Conservation (phyloP, 1,140 invertebrate genomes). For the Drosophila serrata region DNA sequence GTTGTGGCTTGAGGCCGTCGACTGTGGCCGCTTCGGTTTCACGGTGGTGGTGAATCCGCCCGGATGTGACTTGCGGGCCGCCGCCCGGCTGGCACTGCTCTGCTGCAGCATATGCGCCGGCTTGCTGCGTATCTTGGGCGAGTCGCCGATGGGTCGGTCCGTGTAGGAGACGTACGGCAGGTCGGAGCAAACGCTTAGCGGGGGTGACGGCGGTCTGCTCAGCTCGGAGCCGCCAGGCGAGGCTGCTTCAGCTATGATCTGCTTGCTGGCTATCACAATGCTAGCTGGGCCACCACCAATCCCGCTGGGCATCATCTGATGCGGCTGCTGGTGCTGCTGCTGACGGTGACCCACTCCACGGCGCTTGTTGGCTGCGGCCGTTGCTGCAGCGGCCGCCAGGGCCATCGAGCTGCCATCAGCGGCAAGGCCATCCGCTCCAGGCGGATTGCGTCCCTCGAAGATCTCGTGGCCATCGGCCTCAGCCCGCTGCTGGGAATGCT, state of each 20-base stretch:
- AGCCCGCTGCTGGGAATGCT: constrained; percentile 79
- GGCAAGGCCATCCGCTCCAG: constrained; percentile 5
- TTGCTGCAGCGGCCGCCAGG: constrained; percentile 55
- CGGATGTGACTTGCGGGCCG: constrained; percentile 64
- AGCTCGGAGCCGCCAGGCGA: constrained; percentile 75
- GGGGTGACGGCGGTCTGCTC: constrained; percentile 89
- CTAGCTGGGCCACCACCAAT: constrained; percentile 51
- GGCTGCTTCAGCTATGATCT: constrained; percentile 71
- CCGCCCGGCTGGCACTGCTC: constrained; percentile 56
- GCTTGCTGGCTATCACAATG: constrained; percentile 75
- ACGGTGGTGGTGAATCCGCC: constrained; percentile 53
- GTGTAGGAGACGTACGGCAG: constrained; percentile 98
- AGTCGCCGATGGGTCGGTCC: constrained; percentile 95
- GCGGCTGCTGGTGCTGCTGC: constrained; percentile 26
- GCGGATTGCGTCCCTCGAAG: constrained; percentile 52
- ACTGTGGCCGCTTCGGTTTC: constrained; percentile 76
- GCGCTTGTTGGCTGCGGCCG: constrained; percentile 69
- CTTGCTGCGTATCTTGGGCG: constrained; percentile 91
- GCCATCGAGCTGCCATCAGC: constrained; percentile 57
- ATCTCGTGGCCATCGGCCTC: constrained; percentile 80
- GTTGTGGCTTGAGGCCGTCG: constrained; percentile 86
- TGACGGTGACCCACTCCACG: constrained; percentile 40
- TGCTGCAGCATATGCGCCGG: constrained; percentile 70
- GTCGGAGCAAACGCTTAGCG: constrained; percentile 95
- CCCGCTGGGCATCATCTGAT: constrained; percentile 11